Evolutionary conservation across 2,113 vertebrate species (phyloP), one percentile per base, ranked within the genome.

Genomic region (Takifugu flavidus): DNA sequence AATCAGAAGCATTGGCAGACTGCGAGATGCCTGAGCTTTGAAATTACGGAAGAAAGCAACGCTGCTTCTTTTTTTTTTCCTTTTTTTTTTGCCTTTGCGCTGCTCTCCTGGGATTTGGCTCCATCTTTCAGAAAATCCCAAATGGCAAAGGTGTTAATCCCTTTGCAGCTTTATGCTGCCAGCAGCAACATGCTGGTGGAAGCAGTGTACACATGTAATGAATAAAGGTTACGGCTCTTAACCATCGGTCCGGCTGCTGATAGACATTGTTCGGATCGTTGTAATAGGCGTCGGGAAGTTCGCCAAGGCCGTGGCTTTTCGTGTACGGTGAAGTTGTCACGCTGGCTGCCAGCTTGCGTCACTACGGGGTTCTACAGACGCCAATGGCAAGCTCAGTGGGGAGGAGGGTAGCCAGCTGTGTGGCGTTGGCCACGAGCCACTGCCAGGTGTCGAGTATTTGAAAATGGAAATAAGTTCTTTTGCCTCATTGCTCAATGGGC

Each of bases 251-350:
- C 77, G 80, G 71, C 67, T 80, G 86, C 65, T 60, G 82, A 75
- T 64, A 67, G 77, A 71, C 74, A 28, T 56, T 45, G 66, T 78
- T 78, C 56, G 70, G 65, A 75, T 76, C 28, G 13, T 28, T 67
- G 67, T 72, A 75, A 76, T 55, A 53, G 76, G 64, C 44, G 67
- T 59, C 27, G 64, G 84, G 77, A 80, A 51, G 11, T 15, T 12
- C 31, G 76, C 88, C 86, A 83, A 82, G 80, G 84, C 77, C 69
- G 20, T 27, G 67, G 71, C 76, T 84, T 82, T 20, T 84, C 77
- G 71, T 88, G 87, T 85, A 72, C 51, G 47, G 65, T 59, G 67
- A 83, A 81, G 70, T 77, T 79, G 80, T 77, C 52, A 53, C 49
- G 31, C 65, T n/a, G 58, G 62, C 65, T 78, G 80, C 78, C 83